Conservation (phyloP, 1,140 invertebrate genomes). For the Pseudomyrmex concolor region DNA sequence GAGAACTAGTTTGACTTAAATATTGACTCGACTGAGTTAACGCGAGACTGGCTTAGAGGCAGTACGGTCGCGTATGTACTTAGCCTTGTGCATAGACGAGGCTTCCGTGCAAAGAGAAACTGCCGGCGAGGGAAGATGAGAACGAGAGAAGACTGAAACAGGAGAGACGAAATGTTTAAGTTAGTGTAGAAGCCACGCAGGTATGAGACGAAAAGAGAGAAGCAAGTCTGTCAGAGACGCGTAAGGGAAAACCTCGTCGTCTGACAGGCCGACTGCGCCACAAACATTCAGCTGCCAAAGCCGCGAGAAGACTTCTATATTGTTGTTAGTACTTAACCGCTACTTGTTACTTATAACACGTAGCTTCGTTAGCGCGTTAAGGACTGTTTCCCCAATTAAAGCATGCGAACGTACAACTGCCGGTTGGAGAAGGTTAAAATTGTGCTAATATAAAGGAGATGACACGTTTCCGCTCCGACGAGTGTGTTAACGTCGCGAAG, state of each 20-base stretch:
- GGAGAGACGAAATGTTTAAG: neutral
- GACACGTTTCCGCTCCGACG: neutral
- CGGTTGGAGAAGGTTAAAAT: slow-evolving; percentile 5
- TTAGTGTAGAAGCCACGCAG: slow-evolving; percentile 6
- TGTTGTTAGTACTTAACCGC: slow-evolving; percentile 66
- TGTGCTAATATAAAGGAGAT: slow-evolving; percentile 35
- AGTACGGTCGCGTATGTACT: slow-evolving; percentile 68
- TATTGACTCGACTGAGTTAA: slow-evolving; percentile 72
- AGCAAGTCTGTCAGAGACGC: neutral
- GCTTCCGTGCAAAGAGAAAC: slow-evolving; percentile 55
- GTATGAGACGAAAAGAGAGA: too few relatives aligned
- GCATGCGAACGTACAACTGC: slow-evolving; percentile 39
- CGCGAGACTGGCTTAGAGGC: slow-evolving; percentile 50
- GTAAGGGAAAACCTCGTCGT: neutral
- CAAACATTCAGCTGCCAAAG: slow-evolving; percentile 45
- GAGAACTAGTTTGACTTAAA: slow-evolving; percentile 69
- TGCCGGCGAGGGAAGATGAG: neutral
- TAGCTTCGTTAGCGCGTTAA: slow-evolving; percentile 56
- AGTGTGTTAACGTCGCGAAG: neutral
- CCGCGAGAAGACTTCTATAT: slow-evolving; percentile 52
- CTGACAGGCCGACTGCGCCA: slow-evolving; percentile 37
- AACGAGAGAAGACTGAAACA: neutral
- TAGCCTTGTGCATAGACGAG: slow-evolving; percentile 57
- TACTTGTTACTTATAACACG: slow-evolving; percentile 65
- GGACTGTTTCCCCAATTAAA: slow-evolving; percentile 67